Percentiles rank a stretch among this genome's conserved stretches.
phyloP scores from a whole-genome alignment of 2,797 vertebrate species.

The Pempheris klunzingeri region DNA sequence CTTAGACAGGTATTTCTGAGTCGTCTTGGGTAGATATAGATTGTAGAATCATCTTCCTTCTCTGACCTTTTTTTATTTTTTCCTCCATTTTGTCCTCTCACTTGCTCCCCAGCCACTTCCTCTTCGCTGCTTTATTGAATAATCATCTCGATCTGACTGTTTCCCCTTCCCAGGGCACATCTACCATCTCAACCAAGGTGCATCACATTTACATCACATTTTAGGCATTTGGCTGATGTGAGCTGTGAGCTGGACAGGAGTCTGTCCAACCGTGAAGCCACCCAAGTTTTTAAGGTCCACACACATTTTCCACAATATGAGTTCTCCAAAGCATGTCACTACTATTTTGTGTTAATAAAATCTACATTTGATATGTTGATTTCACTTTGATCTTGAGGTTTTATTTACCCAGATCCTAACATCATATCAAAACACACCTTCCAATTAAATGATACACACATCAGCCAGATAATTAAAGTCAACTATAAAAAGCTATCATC shows the following conservation, averaged over 20 bases:
- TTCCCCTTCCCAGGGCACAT: background rate
- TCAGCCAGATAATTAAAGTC: slow-evolving; percentile 11
- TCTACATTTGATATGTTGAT: slow-evolving; percentile 18
- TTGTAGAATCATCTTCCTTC: slow-evolving; percentile 27
- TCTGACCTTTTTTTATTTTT: slow-evolving; percentile 10
- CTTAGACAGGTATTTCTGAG: slow-evolving; percentile 61
- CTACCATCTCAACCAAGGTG: slow-evolving; percentile 3
- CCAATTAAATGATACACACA: slow-evolving; percentile 12
- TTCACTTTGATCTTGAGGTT: slow-evolving; percentile 1
- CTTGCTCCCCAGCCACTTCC: slow-evolving; percentile 5
- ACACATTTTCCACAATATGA: background rate
- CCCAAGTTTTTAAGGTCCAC: background rate
- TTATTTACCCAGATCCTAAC: slow-evolving; percentile 1
- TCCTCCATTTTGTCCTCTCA: slow-evolving; percentile 11
- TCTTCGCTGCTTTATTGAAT: slow-evolving; percentile 36
- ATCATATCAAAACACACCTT: slow-evolving; percentile 13
- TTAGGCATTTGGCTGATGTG: background rate
- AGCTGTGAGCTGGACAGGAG: too few relatives aligned
- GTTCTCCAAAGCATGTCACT: background rate
- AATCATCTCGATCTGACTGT: slow-evolving; percentile 17
- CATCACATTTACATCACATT: slow-evolving; percentile 43
- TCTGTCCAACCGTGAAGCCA: background rate
- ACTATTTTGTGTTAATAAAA: background rate
- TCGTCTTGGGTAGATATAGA: slow-evolving; percentile 29
- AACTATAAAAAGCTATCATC: slow-evolving; percentile 17